Evolutionary conservation across 2,888 invertebrate genomes (phyloP).

Genomic region (Argyresthia albistria): DNA sequence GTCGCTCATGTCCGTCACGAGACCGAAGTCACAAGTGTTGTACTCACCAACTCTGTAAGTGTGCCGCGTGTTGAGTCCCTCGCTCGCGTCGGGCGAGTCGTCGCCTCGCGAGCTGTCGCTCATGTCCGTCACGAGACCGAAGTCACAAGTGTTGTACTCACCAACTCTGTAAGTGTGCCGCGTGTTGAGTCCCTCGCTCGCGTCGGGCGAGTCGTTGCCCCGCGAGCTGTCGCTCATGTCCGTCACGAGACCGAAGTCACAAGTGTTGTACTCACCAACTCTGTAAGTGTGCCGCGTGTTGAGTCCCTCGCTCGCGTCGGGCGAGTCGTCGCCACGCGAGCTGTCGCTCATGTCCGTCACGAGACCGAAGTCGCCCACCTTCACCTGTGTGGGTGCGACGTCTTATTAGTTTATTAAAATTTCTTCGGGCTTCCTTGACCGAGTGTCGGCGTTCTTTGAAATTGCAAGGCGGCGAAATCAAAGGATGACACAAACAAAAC

Average conservation of each 20-base stretch:
- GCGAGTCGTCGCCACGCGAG: constrained; percentile 26
- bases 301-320: constrained; percentile 19
- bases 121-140: constrained; percentile 96
- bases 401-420: no score
- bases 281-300: constrained; percentile 72
- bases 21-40: no score
- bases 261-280: constrained; percentile 75
- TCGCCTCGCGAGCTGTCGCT: constrained; percentile 38
- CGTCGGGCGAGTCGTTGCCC: constrained; percentile 21
- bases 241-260: constrained; percentile 98
- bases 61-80: constrained; percentile 54
- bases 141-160: no score
- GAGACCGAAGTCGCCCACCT: constrained; percentile 99
- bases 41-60: constrained; percentile 82
- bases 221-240: constrained; percentile 72
- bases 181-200: constrained; percentile 26
- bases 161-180: constrained; percentile 78
- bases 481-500: no score
- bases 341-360: constrained; percentile 84
- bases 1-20: no score
- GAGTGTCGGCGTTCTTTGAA: no score
- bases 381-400: constrained; percentile 64
- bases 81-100: constrained; percentile 19
- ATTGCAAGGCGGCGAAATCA: no score
- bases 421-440: no score